Percentiles rank a stretch among this genome's conserved stretches.
phyloP scores from a whole-genome alignment of 92 coral and sea anemone species.

The Parazoanthus atlanticus region DNA sequence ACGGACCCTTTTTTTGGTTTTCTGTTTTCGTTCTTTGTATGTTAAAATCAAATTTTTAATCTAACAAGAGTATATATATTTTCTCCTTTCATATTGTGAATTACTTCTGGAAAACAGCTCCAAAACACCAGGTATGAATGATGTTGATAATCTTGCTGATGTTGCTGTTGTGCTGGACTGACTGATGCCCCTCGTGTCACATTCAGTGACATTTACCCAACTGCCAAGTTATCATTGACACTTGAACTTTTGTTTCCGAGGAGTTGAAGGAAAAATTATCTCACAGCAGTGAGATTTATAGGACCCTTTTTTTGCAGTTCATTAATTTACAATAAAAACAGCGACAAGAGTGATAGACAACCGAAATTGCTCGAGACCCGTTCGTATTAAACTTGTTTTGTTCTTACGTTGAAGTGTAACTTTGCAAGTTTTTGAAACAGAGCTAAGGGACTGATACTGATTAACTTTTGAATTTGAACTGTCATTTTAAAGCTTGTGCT shows the following conservation, averaged over 20 bases:
- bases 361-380: too few species aligned
- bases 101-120: constrained; percentile 63
- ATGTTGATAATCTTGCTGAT: background rate
- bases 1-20: background rate
- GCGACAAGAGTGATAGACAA: too few species aligned
- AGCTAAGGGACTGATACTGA: background rate
- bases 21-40: background rate
- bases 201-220: background rate
- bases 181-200: background rate
- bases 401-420: too few species aligned
- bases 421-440: background rate
- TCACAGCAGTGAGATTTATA: background rate
- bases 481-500: background rate
- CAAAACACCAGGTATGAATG: constrained; percentile 92
- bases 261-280: background rate
- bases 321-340: too few species aligned
- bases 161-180: background rate
- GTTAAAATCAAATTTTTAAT: background rate
- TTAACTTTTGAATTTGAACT: background rate
- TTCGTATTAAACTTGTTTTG: too few species aligned
- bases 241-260: background rate
- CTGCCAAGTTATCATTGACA: background rate
- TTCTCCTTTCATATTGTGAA: constrained; percentile 39
- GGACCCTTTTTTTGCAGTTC: too few species aligned
- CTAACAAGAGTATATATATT: constrained; percentile 15